A percentile compares a stretch with the other conserved stretches of the same genome.
Conservation (phyloP, 2,888 invertebrate species). For the Aleiodes alternator region DNA sequence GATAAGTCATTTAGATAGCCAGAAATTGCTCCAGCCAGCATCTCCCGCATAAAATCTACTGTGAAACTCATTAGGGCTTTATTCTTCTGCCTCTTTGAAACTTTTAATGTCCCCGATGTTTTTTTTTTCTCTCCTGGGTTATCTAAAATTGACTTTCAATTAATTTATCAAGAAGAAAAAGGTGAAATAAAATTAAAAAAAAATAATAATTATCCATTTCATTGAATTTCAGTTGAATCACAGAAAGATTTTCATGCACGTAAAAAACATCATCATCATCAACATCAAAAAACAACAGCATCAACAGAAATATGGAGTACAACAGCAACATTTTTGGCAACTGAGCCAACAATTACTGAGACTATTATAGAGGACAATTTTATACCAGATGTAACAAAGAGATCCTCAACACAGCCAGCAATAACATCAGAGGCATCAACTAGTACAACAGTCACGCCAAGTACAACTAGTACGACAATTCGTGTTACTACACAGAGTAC, state of each 20-base stretch:
- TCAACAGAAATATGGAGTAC: constrained; percentile 77
- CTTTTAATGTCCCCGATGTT: constrained; percentile 18
- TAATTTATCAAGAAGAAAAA: neutral
- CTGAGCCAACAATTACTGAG: constrained; percentile 63
- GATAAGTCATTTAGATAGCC: constrained; percentile 72
- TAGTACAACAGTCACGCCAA: constrained; percentile 67
- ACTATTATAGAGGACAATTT: constrained; percentile 67
- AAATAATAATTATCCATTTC: neutral
- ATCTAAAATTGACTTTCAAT: constrained; percentile 10
- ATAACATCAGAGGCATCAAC: constrained; percentile 66
- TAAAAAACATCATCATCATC: constrained; percentile 70
- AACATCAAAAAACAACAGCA: constrained; percentile 71
- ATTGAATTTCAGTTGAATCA: constrained; percentile 83
- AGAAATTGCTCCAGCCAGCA: constrained; percentile 60
- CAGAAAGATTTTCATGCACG: constrained; percentile 90
- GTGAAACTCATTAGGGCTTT: constrained; percentile 32
- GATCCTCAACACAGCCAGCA: constrained; percentile 64
- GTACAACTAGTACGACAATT: constrained; percentile 74
- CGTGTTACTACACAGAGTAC: constrained; percentile 68
- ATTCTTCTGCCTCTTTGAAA: constrained; percentile 33
- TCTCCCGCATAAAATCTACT: constrained; percentile 7
- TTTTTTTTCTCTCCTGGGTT: neutral
- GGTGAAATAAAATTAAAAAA: neutral
- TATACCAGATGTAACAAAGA: constrained; percentile 70
- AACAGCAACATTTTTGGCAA: constrained; percentile 74